Conservation (phyloP, 1,140 invertebrate genomes). For the Bradysia coprophila region DNA sequence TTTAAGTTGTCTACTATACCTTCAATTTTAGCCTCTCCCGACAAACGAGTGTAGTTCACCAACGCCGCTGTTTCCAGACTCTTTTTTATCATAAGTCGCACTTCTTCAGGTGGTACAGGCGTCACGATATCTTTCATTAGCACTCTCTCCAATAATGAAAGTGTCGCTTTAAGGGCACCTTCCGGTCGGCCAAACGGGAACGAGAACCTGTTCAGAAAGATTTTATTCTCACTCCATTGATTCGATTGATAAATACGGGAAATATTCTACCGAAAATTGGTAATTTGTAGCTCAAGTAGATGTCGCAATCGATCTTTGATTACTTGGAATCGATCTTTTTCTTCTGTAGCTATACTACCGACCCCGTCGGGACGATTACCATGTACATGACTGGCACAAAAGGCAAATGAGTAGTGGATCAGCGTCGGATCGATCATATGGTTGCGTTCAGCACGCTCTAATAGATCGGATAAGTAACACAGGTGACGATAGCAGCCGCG, state of each 20-base stretch:
- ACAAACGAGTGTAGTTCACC: conserved; percentile 91
- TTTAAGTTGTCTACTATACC: no score
- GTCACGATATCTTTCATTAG: conserved; percentile 98
- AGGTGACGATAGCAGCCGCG: conserved; percentile 92
- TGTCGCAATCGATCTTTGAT: conserved; percentile 88
- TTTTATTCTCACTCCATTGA: background rate
- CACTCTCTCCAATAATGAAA: conserved; percentile 90
- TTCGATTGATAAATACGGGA: background rate
- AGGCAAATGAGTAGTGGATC: conserved; percentile 97
- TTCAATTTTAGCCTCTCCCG: conserved; percentile 94
- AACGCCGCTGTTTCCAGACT: conserved; percentile 95
- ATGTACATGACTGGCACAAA: conserved; percentile 96
- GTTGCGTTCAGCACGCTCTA: conserved; percentile 88
- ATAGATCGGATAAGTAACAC: conserved; percentile 86
- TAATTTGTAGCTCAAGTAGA: conserved; percentile 94
- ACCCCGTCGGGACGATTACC: conserved; percentile 97
- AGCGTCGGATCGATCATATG: conserved; percentile 91
- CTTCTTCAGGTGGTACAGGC: conserved; percentile 92
- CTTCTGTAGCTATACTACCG: conserved; percentile 91
- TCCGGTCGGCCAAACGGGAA: conserved; percentile 98
- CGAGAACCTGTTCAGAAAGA: conserved; percentile 50
- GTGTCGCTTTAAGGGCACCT: conserved; percentile 87
- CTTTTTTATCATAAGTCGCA: conserved; percentile 86
- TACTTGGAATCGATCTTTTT: conserved; percentile 95
- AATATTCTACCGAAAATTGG: conserved; percentile 77